phyloP scores from a whole-genome alignment of 1,140 invertebrate genomes.

The Scaptomyza montana region DNA sequence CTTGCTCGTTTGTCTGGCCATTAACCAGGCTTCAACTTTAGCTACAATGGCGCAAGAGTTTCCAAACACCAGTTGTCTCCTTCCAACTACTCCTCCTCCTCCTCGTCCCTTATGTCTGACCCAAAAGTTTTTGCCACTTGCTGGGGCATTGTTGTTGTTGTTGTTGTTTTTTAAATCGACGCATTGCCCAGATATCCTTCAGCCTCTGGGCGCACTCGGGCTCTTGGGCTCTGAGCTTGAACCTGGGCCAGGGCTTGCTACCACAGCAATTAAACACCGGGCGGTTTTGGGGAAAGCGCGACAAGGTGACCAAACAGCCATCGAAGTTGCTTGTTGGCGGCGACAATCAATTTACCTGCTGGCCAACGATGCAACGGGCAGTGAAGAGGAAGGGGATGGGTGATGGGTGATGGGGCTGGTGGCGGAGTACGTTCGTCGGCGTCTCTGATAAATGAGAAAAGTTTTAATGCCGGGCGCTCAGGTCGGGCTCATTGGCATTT shows the following conservation, averaged over 20 bases:
- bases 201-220: no score
- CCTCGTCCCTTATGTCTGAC: conserved; percentile 20
- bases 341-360: conserved; percentile 80
- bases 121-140: conserved; percentile 71
- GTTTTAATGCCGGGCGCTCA: conserved; percentile 75
- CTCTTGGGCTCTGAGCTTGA: neutral
- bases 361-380: conserved; percentile 8
- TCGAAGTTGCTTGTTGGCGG: conserved; percentile 77
- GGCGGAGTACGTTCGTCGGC: conserved; percentile 16
- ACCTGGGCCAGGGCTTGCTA: neutral
- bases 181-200: conserved; percentile 4
- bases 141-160: conserved; percentile 52
- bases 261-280: conserved; percentile 68
- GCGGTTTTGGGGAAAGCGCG: conserved; percentile 45
- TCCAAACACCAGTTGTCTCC: no score
- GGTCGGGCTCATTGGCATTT: conserved; percentile 80
- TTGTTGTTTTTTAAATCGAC: conserved; percentile 66
- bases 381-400: neutral
- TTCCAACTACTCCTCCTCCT: neutral
- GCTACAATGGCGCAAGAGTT: conserved; percentile 19
- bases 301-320: conserved; percentile 74
- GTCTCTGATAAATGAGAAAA: conserved; percentile 81
- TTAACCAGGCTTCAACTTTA: conserved; percentile 65
- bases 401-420: no score
- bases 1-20: conserved; percentile 72